Base-by-base conservation (phyloP, 2,113 vertebrate genomes). In the Aleadryas rufinucha region DNA sequence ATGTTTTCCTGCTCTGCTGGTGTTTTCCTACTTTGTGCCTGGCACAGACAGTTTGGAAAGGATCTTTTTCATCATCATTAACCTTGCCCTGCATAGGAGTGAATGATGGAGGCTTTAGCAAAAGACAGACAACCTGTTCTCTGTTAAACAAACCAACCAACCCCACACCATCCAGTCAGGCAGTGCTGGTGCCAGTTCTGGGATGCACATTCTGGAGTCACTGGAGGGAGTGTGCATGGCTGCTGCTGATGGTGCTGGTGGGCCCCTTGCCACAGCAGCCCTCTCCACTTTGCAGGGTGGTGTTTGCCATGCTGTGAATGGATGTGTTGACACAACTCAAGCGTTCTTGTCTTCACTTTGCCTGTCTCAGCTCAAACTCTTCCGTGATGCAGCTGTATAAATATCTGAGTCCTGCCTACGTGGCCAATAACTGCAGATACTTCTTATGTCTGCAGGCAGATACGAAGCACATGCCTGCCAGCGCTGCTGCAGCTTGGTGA, bases 201-300 rank as follows among this genome's bases (percentile, higher is more conserved):
- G 78, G 54, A 4, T 45, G 35, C 3, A 0, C 0, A 0, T 75
- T 49, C 1, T 9, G 74, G 41, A 81, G 27, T 42, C 0, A 1
- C 47, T 10, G 83, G 56, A 37, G 15, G 56, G 52, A 57, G 27
- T 1, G 4, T 4, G 7, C 4, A 0, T 1, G 27, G 37, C 74
- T 71, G 64, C 68, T 64, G 77, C 41, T 1, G 23, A 0, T 19
- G 4, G 5, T 47, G 77, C 54, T 0, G 4, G 7, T 63, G 82
- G 64, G 65, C 50, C 21, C 52, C 16, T 69, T 18, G 42, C 75
- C 21, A 61, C 70, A 56, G 57, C 61, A 44, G 30, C 7, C 5
- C 0, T 52, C 54, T 49, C 31, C 1, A 2, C 86, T 59, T 33
- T 6, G 65, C 78, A 30, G 56, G 63, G 17, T 35, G 53, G 17